Percentiles rank a stretch among this genome's conserved stretches.
These are phyloP conservation scores for Drosophila setosimentum DNA, from an alignment of 2,888 invertebrate genomes.

Conservation along the genomic window DNA sequence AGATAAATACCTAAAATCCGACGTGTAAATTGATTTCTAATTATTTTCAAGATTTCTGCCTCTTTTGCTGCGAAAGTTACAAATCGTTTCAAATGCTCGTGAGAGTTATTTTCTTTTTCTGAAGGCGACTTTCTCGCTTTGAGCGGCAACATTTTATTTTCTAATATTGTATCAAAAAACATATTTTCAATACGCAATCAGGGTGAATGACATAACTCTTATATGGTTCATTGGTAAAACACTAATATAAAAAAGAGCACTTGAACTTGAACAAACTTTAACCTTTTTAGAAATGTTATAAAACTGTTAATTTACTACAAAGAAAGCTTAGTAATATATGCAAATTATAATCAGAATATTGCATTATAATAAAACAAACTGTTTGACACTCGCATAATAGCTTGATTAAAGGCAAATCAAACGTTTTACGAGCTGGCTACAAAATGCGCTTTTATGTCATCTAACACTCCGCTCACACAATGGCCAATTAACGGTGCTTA, in stretches of 20 bases:
- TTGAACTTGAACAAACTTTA: neutral
- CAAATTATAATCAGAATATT: conserved; percentile 21
- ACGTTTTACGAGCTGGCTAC: conserved; percentile 53
- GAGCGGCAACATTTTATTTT: neutral
- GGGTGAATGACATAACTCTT: neutral
- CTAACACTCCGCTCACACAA: conserved; percentile 27
- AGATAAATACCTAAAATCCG: conserved; percentile 55
- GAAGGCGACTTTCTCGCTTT: conserved; percentile 13
- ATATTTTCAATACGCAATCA: neutral
- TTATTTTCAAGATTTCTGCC: conserved; percentile 46
- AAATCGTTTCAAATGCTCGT: conserved; percentile 33
- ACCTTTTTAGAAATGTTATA: neutral
- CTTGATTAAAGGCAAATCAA: conserved; percentile 68
- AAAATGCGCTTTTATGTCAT: conserved; percentile 11
- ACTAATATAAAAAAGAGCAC: conserved; percentile 21
- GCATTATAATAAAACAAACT: conserved; percentile 60
- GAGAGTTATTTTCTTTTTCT: conserved; percentile 7
- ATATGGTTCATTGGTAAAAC: neutral
- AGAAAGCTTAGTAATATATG: conserved; percentile 25
- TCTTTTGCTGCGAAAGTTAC: conserved; percentile 51
- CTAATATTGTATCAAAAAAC: neutral
- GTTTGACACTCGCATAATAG: conserved; percentile 60
- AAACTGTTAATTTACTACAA: conserved; percentile 5
- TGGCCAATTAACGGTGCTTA: conserved; percentile 49
- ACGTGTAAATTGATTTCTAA: conserved; percentile 77